Percentiles rank a stretch among this genome's conserved stretches.
phyloP scores from a whole-genome alignment of 2,888 invertebrate genomes.

The Tenthredo distinguenda region DNA sequence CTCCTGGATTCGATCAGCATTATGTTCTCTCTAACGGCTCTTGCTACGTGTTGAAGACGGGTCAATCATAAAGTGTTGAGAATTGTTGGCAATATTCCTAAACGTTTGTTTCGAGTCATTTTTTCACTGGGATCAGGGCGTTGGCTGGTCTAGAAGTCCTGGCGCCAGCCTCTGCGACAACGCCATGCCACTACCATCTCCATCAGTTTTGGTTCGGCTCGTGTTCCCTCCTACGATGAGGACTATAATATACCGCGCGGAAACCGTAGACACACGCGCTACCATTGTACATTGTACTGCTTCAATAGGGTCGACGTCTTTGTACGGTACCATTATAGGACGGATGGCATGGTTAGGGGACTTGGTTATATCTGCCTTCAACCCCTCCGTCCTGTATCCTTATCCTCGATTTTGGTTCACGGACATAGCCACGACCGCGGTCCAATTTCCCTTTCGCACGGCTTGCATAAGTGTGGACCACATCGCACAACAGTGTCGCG shows the following conservation, averaged over 20 bases:
- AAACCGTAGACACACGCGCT: slow-evolving; percentile 42
- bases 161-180: background rate
- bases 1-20: background rate
- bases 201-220: slow-evolving; percentile 31
- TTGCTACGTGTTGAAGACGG: background rate
- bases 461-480: background rate
- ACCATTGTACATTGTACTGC: slow-evolving; percentile 43
- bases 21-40: background rate
- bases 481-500: background rate
- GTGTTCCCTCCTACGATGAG: background rate
- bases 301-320: slow-evolving; percentile 44
- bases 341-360: slow-evolving; percentile 24
- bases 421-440: background rate
- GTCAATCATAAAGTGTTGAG: background rate
- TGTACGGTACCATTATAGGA: slow-evolving; percentile 43
- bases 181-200: slow-evolving; percentile 17
- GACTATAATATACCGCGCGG: slow-evolving; percentile 37
- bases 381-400: background rate
- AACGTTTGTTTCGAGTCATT: slow-evolving; percentile 1
- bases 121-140: slow-evolving; percentile 6
- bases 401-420: background rate
- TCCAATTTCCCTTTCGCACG: slow-evolving; percentile 16
- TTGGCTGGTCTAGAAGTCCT: background rate
- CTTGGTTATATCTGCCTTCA: slow-evolving; percentile 7
- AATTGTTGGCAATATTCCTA: background rate